Conservation (phyloP, 2,888 invertebrate species). For the Apodemia hepburni region DNA sequence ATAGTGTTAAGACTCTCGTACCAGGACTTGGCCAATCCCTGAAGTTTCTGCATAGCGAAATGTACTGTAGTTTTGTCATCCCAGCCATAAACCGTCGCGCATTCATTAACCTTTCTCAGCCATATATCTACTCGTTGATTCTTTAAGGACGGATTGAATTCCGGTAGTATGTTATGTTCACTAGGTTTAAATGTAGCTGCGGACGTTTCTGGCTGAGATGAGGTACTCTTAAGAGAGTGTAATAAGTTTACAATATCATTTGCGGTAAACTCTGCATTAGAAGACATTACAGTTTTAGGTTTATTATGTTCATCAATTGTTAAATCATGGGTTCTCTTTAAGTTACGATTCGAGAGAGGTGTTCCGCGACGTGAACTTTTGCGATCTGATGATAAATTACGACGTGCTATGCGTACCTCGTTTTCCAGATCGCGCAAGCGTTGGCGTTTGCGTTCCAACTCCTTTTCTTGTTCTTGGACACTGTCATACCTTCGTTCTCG, state of each 20-base stretch:
- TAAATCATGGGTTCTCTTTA: too few relatives aligned
- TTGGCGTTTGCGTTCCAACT: neutral
- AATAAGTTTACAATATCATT: neutral
- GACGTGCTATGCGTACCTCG: neutral
- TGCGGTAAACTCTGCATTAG: neutral
- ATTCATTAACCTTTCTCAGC: slow-evolving; percentile 10
- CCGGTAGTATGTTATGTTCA: neutral
- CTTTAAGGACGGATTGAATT: slow-evolving; percentile 1
- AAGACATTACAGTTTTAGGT: neutral
- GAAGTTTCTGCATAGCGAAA: slow-evolving; percentile 10
- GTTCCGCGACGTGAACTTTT: too few relatives aligned
- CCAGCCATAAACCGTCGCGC: slow-evolving; percentile 2
- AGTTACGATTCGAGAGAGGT: too few relatives aligned
- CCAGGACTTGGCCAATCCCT: slow-evolving; percentile 11
- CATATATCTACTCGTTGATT: neutral
- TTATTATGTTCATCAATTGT: neutral
- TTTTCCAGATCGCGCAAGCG: neutral
- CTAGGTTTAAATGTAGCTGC: neutral
- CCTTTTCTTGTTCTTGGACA: neutral
- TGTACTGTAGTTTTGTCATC: neutral
- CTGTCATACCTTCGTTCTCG: neutral
- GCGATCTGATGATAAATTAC: neutral
- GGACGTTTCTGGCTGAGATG: neutral
- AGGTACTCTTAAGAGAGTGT: neutral
- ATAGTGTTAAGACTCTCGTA: slow-evolving; percentile 1